Percentiles rank a stretch among this genome's conserved stretches.
Conservation (phyloP, 2,888 invertebrate genomes). For the Lottia scabra region DNA sequence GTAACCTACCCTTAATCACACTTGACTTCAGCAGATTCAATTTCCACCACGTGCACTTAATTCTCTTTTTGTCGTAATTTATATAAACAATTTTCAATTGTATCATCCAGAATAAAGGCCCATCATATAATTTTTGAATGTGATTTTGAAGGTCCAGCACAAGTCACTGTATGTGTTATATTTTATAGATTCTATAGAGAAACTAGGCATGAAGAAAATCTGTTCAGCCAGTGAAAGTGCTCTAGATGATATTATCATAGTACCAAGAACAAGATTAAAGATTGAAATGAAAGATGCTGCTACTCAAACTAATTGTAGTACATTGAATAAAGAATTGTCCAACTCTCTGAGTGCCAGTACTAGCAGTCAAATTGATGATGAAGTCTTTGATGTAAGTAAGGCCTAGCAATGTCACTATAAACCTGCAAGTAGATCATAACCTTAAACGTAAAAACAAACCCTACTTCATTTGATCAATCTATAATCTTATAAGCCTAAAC, state of each 20-base stretch:
- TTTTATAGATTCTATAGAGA: constrained; percentile 38
- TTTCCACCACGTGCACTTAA: no score
- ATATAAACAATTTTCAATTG: no score
- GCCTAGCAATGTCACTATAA: neutral
- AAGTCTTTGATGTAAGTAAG: constrained; percentile 2
- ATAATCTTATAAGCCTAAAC: no score
- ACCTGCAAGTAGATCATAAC: neutral
- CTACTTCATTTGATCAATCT: no score
- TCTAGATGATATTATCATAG: constrained; percentile 28
- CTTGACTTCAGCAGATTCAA: no score
- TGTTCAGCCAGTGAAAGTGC: constrained; percentile 25
- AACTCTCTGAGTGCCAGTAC: constrained; percentile 9
- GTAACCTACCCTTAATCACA: no score
- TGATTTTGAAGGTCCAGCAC: no score
- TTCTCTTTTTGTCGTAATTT: no score
- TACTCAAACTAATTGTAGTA: constrained; percentile 36
- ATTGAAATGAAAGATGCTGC: constrained; percentile 36
- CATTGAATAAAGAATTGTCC: neutral
- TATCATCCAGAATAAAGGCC: no score
- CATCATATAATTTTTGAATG: no score
- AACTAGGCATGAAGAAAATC: constrained; percentile 21
- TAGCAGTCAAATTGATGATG: constrained; percentile 14
- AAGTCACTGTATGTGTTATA: no score
- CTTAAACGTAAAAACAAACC: no score
- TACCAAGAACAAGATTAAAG: constrained; percentile 18